phyloP scores from a whole-genome alignment of 2,113 vertebrate species.

The Syngnathus scovelli region DNA sequence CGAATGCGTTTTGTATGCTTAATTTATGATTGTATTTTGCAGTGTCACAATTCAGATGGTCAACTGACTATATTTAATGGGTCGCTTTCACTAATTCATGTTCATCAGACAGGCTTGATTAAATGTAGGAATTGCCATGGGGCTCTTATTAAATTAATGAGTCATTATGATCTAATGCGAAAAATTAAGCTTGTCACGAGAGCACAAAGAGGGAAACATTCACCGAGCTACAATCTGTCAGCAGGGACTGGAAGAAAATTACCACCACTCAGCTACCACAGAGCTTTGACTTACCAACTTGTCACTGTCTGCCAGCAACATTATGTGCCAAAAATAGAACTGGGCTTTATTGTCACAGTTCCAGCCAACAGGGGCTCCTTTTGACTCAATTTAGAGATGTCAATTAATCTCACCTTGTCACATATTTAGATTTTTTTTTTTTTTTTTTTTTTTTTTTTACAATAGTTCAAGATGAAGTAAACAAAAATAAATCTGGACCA shows the following conservation, averaged over 20 bases:
- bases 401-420: not conserved
- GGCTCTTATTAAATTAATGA: slow-evolving; percentile 23
- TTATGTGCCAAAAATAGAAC: slow-evolving; percentile 20
- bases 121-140: slow-evolving; percentile 17
- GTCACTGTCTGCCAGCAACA: slow-evolving; percentile 12
- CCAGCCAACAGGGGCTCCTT: slow-evolving; percentile 41
- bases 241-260: slow-evolving; percentile 1
- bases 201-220: slow-evolving; percentile 11
- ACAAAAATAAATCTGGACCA: not conserved
- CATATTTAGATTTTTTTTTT: not conserved
- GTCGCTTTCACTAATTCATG: slow-evolving; percentile 9
- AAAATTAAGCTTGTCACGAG: slow-evolving; percentile 15
- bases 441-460: not conserved
- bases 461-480: too few relatives aligned
- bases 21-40: not conserved
- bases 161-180: slow-evolving; percentile 14
- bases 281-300: slow-evolving; percentile 3
- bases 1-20: not conserved
- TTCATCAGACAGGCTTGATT: slow-evolving; percentile 22
- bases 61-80: not conserved
- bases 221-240: slow-evolving; percentile 2
- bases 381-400: not conserved
- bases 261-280: not conserved
- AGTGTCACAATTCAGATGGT: not conserved
- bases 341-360: slow-evolving; percentile 8